These are phyloP conservation scores for Anas capensis DNA, from an alignment of 2,797 vertebrate genomes.

Conservation along the genomic window DNA sequence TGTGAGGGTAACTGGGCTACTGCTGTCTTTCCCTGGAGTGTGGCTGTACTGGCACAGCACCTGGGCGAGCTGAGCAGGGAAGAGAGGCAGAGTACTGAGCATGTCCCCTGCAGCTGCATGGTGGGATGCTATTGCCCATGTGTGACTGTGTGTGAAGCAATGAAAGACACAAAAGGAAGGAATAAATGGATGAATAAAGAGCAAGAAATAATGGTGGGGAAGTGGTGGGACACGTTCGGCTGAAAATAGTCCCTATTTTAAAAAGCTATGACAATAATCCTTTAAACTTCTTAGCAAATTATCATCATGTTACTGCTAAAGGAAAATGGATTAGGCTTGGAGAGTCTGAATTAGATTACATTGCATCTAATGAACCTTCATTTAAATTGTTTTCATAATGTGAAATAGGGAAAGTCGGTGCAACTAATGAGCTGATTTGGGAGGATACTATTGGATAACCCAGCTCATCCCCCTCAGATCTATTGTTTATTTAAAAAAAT, in stretches of 20 bases:
- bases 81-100: not conserved
- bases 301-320: not conserved
- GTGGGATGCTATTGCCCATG: not conserved
- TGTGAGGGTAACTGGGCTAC: not conserved
- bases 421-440: conserved; percentile 60
- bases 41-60: not conserved
- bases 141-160: not conserved
- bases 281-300: conserved; percentile 24
- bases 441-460: conserved; percentile 42
- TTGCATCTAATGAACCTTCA: conserved; percentile 40
- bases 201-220: not conserved
- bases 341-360: conserved; percentile 41
- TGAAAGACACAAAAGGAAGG: not conserved
- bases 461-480: conserved; percentile 52
- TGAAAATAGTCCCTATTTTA: not conserved
- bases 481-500: conserved; percentile 23
- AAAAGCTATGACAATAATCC: not conserved
- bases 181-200: not conserved
- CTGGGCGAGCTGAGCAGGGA: not conserved
- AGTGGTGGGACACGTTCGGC: fast-evolving
- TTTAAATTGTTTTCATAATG: conserved; percentile 60
- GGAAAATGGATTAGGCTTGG: conserved; percentile 44
- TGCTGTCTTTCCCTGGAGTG: not conserved
- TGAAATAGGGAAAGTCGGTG: conserved; percentile 2
- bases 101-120: not conserved